Evolutionary conservation across 2,888 invertebrate genomes (phyloP).

Genomic region (Ephialtes manifestator): DNA sequence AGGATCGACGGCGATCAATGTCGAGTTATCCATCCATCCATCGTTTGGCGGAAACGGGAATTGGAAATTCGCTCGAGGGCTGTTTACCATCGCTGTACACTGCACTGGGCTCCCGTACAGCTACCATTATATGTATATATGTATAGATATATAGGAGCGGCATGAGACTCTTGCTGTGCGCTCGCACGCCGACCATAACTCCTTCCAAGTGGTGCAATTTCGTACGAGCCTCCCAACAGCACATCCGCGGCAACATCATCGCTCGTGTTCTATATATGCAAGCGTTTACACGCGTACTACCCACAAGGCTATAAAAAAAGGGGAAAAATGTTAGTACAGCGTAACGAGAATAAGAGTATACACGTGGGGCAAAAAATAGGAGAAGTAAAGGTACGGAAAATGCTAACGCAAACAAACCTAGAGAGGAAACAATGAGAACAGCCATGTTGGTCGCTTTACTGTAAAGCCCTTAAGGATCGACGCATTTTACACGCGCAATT

Average conservation of each 20-base stretch:
- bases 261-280: not conserved
- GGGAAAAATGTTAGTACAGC: conserved; percentile 16
- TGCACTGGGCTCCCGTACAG: not conserved
- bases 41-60: conserved; percentile 21
- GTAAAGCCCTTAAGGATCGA: too few species aligned
- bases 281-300: conserved; percentile 31
- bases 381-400: not conserved
- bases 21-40: conserved; percentile 34
- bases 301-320: conserved; percentile 29
- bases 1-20: conserved; percentile 44
- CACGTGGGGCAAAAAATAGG: not conserved
- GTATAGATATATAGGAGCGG: not conserved
- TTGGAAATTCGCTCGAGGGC: conserved; percentile 9
- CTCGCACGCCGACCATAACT: conserved; percentile 51
- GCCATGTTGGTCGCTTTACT: not conserved
- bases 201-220: conserved; percentile 56
- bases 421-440: not conserved
- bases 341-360: conserved; percentile 30
- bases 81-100: conserved; percentile 6
- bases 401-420: not conserved
- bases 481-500: not conserved
- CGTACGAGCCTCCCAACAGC: conserved; percentile 34
- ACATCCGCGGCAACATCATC: conserved; percentile 12
- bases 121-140: not conserved
- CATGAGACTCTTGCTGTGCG: conserved; percentile 26